These are phyloP conservation scores for Pollenia labialis DNA, from an alignment of 2,888 invertebrate genomes.

Conservation along the genomic window DNA sequence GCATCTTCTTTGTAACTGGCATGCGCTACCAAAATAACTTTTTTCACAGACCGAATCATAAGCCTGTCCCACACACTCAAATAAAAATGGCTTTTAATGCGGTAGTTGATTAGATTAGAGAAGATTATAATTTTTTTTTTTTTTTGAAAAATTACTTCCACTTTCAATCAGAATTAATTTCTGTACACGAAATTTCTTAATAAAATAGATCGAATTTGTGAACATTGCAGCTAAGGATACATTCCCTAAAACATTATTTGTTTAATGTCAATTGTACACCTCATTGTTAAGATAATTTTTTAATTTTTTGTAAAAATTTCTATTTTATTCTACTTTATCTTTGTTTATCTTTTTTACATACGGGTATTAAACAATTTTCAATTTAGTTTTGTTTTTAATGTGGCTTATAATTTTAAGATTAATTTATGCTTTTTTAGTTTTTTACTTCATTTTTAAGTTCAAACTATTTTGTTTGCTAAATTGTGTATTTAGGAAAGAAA, in stretches of 20 bases:
- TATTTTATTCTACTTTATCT: constrained; percentile 2
- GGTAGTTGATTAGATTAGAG: too few species aligned
- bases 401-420: background rate
- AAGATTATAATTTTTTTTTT: too few species aligned
- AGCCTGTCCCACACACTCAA: too few species aligned
- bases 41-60: too few species aligned
- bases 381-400: background rate
- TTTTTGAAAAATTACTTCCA: too few species aligned
- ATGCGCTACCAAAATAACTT: too few species aligned
- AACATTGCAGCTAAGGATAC: background rate
- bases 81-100: too few species aligned
- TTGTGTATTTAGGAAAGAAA: constrained; percentile 19
- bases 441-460: background rate
- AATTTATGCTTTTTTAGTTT: background rate
- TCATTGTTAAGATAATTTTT: constrained; percentile 12
- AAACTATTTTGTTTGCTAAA: constrained; percentile 15
- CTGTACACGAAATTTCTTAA: too few species aligned
- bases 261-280: constrained; percentile 7
- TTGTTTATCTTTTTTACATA: constrained; percentile 23
- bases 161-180: too few species aligned
- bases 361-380: background rate
- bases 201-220: background rate
- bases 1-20: too few species aligned
- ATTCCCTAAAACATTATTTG: background rate
- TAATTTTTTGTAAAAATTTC: background rate